These are phyloP conservation scores for Vandiemenella viatica DNA, from an alignment of 2,888 invertebrate genomes.

Conservation along the genomic window DNA sequence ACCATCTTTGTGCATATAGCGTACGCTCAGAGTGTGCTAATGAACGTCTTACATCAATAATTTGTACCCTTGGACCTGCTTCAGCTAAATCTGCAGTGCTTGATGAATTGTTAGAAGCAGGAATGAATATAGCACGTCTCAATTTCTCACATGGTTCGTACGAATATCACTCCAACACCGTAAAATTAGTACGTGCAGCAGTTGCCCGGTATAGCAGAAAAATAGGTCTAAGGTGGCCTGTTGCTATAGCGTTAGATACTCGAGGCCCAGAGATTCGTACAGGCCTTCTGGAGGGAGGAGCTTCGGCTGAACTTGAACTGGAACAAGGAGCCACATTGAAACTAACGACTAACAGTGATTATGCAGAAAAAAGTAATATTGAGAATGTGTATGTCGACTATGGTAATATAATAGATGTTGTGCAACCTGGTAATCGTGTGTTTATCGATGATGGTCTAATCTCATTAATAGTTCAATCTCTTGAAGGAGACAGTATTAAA, in stretches of 20 bases:
- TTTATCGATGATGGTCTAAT: neutral
- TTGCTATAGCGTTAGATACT: conserved; percentile 44
- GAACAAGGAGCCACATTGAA: neutral
- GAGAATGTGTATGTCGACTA: neutral
- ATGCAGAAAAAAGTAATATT: neutral
- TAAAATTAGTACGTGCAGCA: conserved; percentile 36
- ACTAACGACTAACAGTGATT: neutral
- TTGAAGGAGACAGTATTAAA: neutral
- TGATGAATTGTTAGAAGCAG: conserved; percentile 38
- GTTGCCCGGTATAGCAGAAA: conserved; percentile 27
- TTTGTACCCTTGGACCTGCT: conserved; percentile 22
- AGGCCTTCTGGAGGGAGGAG: conserved; percentile 36
- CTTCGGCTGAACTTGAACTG: neutral
- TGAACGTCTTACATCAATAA: neutral
- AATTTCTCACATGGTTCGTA: conserved; percentile 42
- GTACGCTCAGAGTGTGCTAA: neutral
- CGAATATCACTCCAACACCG: conserved; percentile 38
- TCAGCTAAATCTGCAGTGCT: conserved; percentile 31
- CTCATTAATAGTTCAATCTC: neutral
- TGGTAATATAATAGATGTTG: neutral
- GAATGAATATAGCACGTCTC: conserved; percentile 41
- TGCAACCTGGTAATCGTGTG: neutral
- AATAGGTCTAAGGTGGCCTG: conserved; percentile 25
- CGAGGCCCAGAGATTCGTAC: conserved; percentile 48
- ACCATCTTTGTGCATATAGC: neutral